Percentiles rank a stretch among this genome's conserved stretches.
Conservation (phyloP, 2,797 vertebrate species). For the Muscicapa striata region DNA sequence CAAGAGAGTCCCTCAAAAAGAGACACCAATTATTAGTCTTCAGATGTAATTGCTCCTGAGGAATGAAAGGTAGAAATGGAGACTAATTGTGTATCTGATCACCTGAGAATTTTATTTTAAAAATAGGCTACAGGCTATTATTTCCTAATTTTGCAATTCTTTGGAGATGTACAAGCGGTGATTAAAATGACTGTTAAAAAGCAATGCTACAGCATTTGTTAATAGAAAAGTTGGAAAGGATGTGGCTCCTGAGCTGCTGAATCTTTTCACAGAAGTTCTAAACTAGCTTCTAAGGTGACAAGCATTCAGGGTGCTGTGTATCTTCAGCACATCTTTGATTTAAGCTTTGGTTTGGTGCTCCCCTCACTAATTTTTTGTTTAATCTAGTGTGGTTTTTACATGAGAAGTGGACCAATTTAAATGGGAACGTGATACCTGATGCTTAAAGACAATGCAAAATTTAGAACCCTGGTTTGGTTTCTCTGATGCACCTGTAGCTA, state of each 20-base stretch:
- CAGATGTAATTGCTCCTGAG: slow-evolving; percentile 49
- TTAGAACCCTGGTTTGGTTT: neutral
- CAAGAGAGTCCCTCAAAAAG: slow-evolving; percentile 33
- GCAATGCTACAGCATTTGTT: slow-evolving; percentile 29
- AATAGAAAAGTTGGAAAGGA: slow-evolving; percentile 32
- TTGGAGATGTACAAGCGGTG: slow-evolving; percentile 40
- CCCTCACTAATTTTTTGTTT: neutral
- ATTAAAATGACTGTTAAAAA: slow-evolving; percentile 58
- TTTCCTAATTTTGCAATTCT: slow-evolving; percentile 59
- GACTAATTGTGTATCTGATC: slow-evolving; percentile 58
- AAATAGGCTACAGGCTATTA: slow-evolving; percentile 62
- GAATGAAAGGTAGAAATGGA: slow-evolving; percentile 47
- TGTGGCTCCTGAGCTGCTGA: neutral
- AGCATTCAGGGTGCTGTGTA: neutral
- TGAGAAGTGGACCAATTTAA: neutral
- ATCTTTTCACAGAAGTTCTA: neutral
- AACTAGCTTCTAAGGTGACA: neutral
- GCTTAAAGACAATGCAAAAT: neutral
- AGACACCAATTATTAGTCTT: slow-evolving; percentile 53
- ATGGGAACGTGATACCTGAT: neutral
- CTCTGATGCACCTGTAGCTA: neutral
- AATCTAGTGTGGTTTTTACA: neutral
- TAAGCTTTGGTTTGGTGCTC: neutral
- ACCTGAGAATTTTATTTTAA: slow-evolving; percentile 63
- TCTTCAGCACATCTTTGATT: neutral